A percentile compares a stretch with the other conserved stretches of the same genome.
These are phyloP conservation scores for Ispidina picta DNA, from an alignment of 2,797 vertebrate species.

Conservation along the genomic window DNA sequence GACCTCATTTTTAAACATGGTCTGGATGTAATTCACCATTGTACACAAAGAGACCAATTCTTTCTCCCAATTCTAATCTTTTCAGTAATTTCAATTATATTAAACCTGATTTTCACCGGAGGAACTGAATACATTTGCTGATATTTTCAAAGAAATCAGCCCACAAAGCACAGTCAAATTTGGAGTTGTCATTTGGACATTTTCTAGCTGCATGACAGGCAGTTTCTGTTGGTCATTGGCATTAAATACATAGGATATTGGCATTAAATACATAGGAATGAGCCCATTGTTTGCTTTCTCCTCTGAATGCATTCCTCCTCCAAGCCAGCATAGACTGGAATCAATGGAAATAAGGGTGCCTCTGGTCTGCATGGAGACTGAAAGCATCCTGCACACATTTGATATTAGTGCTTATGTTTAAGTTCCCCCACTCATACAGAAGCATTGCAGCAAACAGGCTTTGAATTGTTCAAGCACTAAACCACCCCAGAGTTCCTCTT, in stretches of 20 bases:
- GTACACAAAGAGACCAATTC: not conserved
- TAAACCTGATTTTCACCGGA: not conserved
- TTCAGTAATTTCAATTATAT: not conserved
- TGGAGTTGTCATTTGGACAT: not conserved
- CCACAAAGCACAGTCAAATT: not conserved
- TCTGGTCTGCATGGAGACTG: not conserved
- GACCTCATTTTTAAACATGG: constrained; percentile 35
- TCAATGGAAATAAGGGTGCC: not conserved
- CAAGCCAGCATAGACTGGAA: not conserved
- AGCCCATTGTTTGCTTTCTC: not conserved
- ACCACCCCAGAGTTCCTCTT: not conserved
- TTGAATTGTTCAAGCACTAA: not conserved
- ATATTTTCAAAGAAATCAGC: not conserved
- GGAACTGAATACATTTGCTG: not conserved
- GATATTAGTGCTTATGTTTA: not conserved
- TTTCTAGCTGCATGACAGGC: not conserved
- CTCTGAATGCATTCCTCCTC: not conserved
- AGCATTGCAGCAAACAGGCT: not conserved
- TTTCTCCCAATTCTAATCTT: not conserved
- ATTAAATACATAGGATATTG: not conserved
- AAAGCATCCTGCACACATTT: not conserved
- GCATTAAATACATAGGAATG: not conserved
- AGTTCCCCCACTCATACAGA: not conserved
- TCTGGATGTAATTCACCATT: constrained; percentile 42
- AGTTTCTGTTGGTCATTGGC: not conserved